Evolutionary conservation across 1,140 invertebrate genomes (phyloP), one percentile per base, ranked within the genome.

Genomic region (Drosophila pallidifrons): DNA sequence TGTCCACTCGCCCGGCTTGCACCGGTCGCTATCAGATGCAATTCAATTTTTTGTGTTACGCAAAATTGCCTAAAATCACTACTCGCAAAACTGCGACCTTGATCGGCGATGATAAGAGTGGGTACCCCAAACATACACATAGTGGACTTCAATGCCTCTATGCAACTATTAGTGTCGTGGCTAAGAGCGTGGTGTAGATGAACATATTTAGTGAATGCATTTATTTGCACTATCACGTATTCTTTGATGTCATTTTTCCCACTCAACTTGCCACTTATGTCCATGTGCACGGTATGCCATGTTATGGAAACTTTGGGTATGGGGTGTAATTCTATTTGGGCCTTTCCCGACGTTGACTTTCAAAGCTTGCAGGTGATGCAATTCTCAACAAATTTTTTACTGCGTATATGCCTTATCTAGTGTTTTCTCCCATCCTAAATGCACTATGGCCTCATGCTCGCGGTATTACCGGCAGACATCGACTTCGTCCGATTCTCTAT

Each of bases 301-400:
- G 30, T 10, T 57, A 66, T 47, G 16, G 13, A 28, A 25, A 47
- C 51, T 35, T 66, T 66, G 3, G 64, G 43, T 43, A 66, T 57
- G 64, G 64, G 28, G 16, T 47, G 28, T 1, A 35, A 38, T 65
- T 55, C 38, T 28, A 30, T 28, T 13, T 65, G 61, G 11, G 46
- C 15, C 46, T 63, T 63, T 10, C 47, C 47, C 47, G 41, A 65
- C 13, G 49, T 55, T 55, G 63, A 65, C 43, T 38, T 68, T 30
- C 11, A 30, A 11, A 30, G 8, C 8, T 30, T 52, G 25, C 49
- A 52, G 4, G 47, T 49, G 7, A 8, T 41, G 47, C 20, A 8
- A 10, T 49, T 20, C 20, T 20, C 15, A 20, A 16, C 46, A 49
- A 49, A 49, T 49, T 49, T 49, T 49, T 7, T 46, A 46, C 7